Percentiles rank a stretch among this genome's conserved stretches.
Evolutionary conservation across 1,140 invertebrate genomes (phyloP).

Genomic region (Zaprionus gabonicus): DNA sequence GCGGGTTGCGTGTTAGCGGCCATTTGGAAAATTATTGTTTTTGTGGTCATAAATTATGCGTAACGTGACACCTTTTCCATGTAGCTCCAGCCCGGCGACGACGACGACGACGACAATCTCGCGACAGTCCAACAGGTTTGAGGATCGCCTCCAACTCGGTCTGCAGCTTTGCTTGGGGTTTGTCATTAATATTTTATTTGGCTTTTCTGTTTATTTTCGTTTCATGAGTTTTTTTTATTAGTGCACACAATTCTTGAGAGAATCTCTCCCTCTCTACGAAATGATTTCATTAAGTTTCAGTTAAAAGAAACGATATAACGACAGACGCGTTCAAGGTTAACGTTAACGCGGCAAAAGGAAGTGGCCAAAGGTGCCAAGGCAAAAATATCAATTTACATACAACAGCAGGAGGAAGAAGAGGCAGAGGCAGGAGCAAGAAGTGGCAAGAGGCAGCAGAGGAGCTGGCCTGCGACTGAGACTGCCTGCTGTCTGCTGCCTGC

Average conservation of each 20-base stretch:
- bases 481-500: constrained; percentile 21
- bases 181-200: constrained; percentile 78
- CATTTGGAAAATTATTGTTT: constrained; percentile 70
- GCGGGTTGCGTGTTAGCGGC: constrained; percentile 33
- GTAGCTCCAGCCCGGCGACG: constrained; percentile 20
- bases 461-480: constrained; percentile 14
- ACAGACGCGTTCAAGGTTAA: constrained; percentile 74
- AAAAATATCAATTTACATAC: constrained; percentile 81
- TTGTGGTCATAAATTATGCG: constrained; percentile 81
- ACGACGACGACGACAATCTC: background rate
- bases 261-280: constrained; percentile 34
- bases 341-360: constrained; percentile 44
- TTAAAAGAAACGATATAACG: constrained; percentile 48
- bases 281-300: constrained; percentile 79
- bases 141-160: constrained; percentile 18
- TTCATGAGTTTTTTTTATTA: constrained; percentile 25
- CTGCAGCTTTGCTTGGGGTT: constrained; percentile 14
- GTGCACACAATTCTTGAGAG: constrained; percentile 41
- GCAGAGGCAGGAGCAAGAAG: background rate
- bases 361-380: constrained; percentile 56
- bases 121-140: constrained; percentile 55
- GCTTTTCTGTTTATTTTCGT: constrained; percentile 23
- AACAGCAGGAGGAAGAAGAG: constrained; percentile 7
- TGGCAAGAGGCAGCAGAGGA: background rate
- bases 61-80: constrained; percentile 84